Percentiles rank a stretch among this genome's conserved stretches.
Conservation (phyloP, 2,113 vertebrate genomes). For the Sorex araneus region DNA sequence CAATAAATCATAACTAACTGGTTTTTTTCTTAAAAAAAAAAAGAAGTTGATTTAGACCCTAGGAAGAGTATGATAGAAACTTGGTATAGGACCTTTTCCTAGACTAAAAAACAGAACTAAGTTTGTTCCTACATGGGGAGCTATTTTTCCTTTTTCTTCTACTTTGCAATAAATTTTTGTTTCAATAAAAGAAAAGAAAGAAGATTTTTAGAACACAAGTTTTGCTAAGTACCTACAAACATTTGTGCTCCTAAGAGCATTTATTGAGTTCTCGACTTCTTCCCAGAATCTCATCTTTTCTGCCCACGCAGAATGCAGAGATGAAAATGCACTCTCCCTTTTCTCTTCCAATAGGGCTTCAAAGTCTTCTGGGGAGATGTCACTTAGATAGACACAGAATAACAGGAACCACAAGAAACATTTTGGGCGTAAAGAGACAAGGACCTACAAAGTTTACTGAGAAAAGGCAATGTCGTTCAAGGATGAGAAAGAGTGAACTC, state of each 20-base stretch:
- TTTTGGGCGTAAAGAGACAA: neutral
- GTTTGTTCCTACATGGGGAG: too few species aligned
- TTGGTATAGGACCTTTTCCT: too few species aligned
- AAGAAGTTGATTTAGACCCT: neutral
- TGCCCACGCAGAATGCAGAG: neutral
- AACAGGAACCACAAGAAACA: fast-evolving
- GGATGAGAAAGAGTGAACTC: neutral
- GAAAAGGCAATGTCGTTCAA: fast-evolving
- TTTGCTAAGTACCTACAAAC: neutral
- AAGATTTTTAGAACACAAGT: too few species aligned
- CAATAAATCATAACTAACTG: conserved; percentile 77
- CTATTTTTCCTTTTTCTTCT: too few species aligned
- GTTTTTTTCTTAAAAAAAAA: too few species aligned
- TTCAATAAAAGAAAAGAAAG: too few species aligned
- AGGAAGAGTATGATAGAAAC: neutral
- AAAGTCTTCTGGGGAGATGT: too few species aligned
- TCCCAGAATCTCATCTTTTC: neutral
- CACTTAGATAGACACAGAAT: fast-evolving
- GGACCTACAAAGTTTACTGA: neutral
- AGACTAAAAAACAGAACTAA: too few species aligned
- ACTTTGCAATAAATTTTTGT: too few species aligned
- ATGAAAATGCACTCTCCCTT: too few species aligned
- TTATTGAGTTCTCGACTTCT: neutral
- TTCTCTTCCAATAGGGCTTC: neutral
- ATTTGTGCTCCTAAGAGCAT: neutral